Conservation (phyloP, 2,888 invertebrate species). For the Pteria penguin region DNA sequence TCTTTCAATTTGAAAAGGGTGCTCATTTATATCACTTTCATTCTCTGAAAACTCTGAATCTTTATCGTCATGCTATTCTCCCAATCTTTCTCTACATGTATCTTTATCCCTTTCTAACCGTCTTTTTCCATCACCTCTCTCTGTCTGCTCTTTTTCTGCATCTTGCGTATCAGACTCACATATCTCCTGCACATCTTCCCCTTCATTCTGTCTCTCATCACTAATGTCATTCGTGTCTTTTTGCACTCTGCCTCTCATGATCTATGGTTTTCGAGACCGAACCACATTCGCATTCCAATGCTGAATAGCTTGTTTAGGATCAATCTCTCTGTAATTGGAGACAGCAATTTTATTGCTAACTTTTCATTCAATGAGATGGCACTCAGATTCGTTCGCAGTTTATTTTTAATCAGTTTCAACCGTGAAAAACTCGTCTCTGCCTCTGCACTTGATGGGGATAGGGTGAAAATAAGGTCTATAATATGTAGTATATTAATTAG, state of each 20-base stretch:
- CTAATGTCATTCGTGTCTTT: background rate
- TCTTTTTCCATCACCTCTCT: background rate
- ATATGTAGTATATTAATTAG: background rate
- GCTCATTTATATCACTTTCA: too few species aligned
- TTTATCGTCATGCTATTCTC: too few species aligned
- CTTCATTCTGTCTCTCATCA: too few species aligned
- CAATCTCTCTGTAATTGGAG: background rate
- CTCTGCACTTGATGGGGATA: conserved; percentile 38
- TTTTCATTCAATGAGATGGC: background rate
- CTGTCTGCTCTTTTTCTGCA: background rate
- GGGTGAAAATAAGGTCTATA: conserved; percentile 21
- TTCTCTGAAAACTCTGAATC: too few species aligned
- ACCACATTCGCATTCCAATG: conserved; percentile 19
- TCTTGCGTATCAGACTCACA: background rate
- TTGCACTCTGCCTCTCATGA: background rate
- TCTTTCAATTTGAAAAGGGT: too few species aligned
- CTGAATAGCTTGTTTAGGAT: conserved; percentile 9
- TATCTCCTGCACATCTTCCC: background rate
- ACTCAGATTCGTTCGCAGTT: background rate
- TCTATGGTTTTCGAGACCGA: background rate
- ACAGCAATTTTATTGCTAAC: conserved; percentile 9
- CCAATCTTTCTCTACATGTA: too few species aligned
- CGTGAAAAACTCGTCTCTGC: conserved; percentile 42
- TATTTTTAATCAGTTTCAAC: conserved; percentile 8
- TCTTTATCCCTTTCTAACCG: too few species aligned